A percentile compares a stretch with the other conserved stretches of the same genome.
Evolutionary conservation across 2,113 vertebrate genomes (phyloP).

Genomic region (Bubo scandiacus): DNA sequence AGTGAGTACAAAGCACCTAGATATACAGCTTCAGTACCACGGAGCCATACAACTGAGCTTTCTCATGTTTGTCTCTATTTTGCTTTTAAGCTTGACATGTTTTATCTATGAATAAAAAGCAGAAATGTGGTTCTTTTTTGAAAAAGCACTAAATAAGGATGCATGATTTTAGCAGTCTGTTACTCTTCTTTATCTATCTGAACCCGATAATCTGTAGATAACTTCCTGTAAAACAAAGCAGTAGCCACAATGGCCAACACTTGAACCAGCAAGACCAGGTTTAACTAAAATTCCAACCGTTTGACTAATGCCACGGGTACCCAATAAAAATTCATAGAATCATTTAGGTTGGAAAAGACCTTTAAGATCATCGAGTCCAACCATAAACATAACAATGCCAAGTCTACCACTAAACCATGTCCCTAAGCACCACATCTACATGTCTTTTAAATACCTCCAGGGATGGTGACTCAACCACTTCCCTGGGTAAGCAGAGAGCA

Average conservation of each 20-base stretch:
- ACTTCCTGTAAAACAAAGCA: background rate
- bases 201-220: background rate
- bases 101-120: background rate
- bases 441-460: background rate
- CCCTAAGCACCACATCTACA: background rate
- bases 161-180: background rate
- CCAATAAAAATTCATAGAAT: background rate
- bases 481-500: background rate
- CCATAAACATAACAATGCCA: background rate
- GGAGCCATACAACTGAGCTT: background rate
- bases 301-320: background rate
- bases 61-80: background rate
- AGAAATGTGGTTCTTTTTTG: background rate
- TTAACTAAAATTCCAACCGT: background rate
- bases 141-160: background rate
- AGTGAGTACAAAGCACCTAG: background rate
- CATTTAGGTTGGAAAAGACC: background rate
- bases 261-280: background rate
- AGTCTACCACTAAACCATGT: background rate
- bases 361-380: background rate
- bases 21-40: background rate
- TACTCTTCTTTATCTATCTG: background rate
- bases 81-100: background rate
- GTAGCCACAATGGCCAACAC: background rate
- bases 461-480: background rate